A percentile compares a stretch with the other conserved stretches of the same genome.
Evolutionary conservation across 2,113 vertebrate genomes (phyloP).

Genomic region (Pelecanoides urinatrix): DNA sequence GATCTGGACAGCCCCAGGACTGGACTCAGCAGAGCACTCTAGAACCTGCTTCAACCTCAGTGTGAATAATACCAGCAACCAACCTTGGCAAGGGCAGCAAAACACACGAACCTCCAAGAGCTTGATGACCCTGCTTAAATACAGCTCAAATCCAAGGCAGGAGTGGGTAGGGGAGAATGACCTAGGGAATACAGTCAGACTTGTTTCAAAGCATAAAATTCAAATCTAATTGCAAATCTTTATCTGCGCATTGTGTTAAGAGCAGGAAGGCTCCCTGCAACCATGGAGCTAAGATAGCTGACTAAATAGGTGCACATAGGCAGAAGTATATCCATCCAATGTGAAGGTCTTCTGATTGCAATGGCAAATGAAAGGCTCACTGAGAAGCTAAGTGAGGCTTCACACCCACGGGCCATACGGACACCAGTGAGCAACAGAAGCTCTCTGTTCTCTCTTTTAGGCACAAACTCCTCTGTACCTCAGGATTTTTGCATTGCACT

Average conservation of each 20-base stretch:
- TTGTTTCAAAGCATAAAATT: background rate
- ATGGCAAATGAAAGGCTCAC: background rate
- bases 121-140: background rate
- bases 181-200: background rate
- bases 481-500: background rate
- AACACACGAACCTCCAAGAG: background rate
- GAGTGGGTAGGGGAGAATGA: background rate
- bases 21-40: background rate
- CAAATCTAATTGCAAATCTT: background rate
- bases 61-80: background rate
- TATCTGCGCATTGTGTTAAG: background rate
- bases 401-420: accelerated
- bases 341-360: background rate
- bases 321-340: background rate
- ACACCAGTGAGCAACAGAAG: background rate
- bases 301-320: too few relatives aligned
- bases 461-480: background rate
- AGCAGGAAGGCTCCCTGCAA: background rate
- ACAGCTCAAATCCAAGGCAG: background rate
- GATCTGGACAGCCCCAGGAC: background rate
- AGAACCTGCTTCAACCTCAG: background rate
- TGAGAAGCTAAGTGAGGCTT: background rate
- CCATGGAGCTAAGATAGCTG: background rate
- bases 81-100: background rate
- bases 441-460: background rate